Percentiles rank a stretch among this genome's conserved stretches.
phyloP scores from a whole-genome alignment of 64 coral and sea anemone genomes.

The Catalaphyllia jardinei region DNA sequence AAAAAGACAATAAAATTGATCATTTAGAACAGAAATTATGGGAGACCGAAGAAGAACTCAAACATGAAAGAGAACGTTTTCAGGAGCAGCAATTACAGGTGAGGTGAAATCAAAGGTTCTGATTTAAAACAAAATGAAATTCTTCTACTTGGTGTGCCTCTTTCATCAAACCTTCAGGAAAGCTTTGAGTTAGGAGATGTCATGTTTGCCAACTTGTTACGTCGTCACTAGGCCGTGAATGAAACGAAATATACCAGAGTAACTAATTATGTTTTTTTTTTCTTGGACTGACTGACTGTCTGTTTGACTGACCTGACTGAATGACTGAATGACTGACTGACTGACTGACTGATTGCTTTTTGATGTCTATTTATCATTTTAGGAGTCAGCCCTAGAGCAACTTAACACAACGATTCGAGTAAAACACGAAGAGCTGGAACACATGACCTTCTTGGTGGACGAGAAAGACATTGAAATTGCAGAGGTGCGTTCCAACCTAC shows the following conservation, averaged over 20 bases:
- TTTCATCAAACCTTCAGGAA: background rate
- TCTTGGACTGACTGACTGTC: background rate
- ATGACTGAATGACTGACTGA: background rate
- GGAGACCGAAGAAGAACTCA: conserved; percentile 1
- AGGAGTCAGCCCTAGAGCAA: conserved; percentile 51
- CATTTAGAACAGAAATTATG: conserved; percentile 38
- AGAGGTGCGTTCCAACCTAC: conserved; percentile 35
- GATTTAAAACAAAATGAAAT: background rate
- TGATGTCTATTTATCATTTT: background rate
- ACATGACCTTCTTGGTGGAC: conserved; percentile 78
- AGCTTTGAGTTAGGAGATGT: no score
- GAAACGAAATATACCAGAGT: no score
- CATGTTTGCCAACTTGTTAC: no score
- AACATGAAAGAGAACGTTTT: background rate
- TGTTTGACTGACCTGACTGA: background rate
- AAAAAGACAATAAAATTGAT: conserved; percentile 45
- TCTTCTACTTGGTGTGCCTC: background rate
- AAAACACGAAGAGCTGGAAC: conserved; percentile 76
- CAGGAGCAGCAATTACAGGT: conserved; percentile 1
- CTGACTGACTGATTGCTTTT: background rate
- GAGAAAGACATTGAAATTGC: conserved; percentile 78
- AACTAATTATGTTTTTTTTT: background rate
- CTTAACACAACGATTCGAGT: conserved; percentile 58
- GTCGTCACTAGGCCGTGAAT: no score
- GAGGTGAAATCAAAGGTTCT: background rate